phyloP scores from a whole-genome alignment of 2,888 invertebrate species.

The Anticlea derivata region DNA sequence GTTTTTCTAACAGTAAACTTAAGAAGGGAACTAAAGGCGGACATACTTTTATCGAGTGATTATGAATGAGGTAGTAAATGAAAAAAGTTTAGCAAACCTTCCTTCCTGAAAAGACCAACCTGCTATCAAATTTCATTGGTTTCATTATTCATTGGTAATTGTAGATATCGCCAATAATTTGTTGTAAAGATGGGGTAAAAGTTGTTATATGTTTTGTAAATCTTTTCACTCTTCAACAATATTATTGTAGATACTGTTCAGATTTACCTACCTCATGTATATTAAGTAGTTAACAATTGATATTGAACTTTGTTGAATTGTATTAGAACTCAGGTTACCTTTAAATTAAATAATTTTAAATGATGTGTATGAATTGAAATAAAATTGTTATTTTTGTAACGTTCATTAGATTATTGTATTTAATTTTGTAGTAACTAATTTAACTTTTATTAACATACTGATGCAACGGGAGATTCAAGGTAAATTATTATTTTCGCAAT shows the following conservation, averaged over 20 bases:
- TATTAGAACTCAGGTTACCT: conserved; percentile 20
- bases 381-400: conserved; percentile 31
- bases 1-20: no score
- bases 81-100: no score
- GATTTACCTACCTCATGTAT: conserved; percentile 36
- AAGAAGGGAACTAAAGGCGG: no score
- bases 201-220: conserved; percentile 49
- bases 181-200: conserved; percentile 39
- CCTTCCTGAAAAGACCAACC: no score
- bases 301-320: conserved; percentile 19
- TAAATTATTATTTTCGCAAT: no score
- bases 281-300: conserved; percentile 14
- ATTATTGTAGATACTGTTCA: conserved; percentile 12
- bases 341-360: conserved; percentile 24
- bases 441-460: no score
- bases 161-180: no score
- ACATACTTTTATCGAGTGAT: no score
- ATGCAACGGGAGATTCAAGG: background rate
- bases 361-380: conserved; percentile 13
- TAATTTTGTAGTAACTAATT: background rate
- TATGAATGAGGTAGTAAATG: no score
- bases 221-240: conserved; percentile 39
- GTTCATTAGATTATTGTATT: conserved; percentile 1
- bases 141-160: no score
- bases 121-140: no score